phyloP scores from a whole-genome alignment of 2,888 invertebrate species.

The Trichogramma dendrolimi region DNA sequence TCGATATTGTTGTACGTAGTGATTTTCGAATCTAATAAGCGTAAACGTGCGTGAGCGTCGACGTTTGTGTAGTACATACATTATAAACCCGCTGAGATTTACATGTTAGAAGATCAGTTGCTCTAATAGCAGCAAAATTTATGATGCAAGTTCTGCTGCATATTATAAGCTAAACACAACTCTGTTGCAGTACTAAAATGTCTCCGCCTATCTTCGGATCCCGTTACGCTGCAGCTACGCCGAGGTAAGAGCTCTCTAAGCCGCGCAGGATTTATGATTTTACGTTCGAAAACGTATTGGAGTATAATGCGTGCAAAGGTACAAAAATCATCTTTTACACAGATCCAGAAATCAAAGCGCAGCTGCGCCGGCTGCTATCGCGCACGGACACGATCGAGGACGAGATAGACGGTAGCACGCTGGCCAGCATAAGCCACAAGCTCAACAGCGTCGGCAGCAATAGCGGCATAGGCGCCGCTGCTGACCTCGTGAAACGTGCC shows the following conservation, averaged over 20 bases:
- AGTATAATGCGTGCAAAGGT: no score
- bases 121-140: no score
- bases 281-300: no score
- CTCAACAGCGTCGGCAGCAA: not conserved
- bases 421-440: constrained; percentile 17
- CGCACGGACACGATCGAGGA: constrained; percentile 51
- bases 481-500: not conserved
- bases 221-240: constrained; percentile 84
- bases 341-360: constrained; percentile 87
- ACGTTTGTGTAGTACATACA: no score
- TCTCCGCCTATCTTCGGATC: constrained; percentile 84
- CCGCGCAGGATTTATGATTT: not conserved
- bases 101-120: no score
- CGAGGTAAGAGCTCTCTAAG: constrained; percentile 67
- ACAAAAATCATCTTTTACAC: constrained; percentile 36
- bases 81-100: no score
- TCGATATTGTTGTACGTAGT: no score
- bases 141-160: no score
- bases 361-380: constrained; percentile 68
- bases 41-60: no score
- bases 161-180: constrained; percentile 20
- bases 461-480: not conserved
- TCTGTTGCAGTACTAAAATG: constrained; percentile 84
- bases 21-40: no score
- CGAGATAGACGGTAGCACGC: constrained; percentile 50